Conservation (phyloP, 2,888 invertebrate genomes). For the Eupithecia exiguata region DNA sequence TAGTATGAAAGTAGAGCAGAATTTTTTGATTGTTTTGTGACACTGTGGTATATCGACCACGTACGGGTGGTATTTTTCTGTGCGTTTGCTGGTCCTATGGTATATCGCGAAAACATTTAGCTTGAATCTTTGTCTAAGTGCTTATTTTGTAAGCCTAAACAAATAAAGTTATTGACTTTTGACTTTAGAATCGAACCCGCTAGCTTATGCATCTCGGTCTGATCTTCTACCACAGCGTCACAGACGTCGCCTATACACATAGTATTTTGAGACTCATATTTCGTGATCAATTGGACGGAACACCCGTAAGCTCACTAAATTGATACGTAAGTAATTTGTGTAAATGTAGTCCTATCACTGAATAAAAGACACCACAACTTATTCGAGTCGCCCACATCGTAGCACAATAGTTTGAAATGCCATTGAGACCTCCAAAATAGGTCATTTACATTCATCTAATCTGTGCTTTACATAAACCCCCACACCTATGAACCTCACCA, state of each 20-base stretch:
- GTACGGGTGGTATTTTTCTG: too few relatives aligned
- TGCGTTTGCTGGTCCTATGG: too few relatives aligned
- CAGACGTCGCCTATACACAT: neutral
- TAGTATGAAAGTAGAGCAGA: too few relatives aligned
- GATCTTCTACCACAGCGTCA: neutral
- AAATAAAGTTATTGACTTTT: too few relatives aligned
- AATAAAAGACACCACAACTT: slow-evolving; percentile 2
- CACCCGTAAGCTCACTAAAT: slow-evolving; percentile 2
- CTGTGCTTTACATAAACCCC: slow-evolving; percentile 31
- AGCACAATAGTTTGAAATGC: slow-evolving; percentile 12
- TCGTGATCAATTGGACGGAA: neutral
- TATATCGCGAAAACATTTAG: neutral
- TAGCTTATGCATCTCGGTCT: neutral
- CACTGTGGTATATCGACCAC: too few relatives aligned
- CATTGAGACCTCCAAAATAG: slow-evolving; percentile 33
- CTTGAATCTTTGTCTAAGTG: too few relatives aligned
- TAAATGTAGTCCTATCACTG: neutral
- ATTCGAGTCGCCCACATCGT: slow-evolving; percentile 32
- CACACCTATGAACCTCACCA: slow-evolving; percentile 23
- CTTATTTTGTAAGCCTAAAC: too few relatives aligned
- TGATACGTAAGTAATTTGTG: slow-evolving; percentile 10
- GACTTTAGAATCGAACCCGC: neutral
- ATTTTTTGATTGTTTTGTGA: too few relatives aligned
- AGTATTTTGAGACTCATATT: neutral
- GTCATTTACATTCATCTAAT: slow-evolving; percentile 41